A percentile compares a stretch with the other conserved stretches of the same genome.
Conservation (phyloP, 2,888 invertebrate genomes). For the Lithophane ornitopus region DNA sequence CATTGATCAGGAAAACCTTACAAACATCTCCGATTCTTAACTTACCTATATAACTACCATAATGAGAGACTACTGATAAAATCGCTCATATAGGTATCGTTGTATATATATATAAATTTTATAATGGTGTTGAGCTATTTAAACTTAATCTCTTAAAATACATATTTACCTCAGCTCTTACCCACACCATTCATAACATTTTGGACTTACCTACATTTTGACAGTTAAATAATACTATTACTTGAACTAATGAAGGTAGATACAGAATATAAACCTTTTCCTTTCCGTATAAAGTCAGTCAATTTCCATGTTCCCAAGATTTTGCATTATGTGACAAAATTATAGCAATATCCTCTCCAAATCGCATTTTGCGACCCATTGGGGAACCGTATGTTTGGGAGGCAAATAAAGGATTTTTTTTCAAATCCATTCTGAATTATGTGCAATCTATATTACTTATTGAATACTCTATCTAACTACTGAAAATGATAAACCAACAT, state of each 20-base stretch:
- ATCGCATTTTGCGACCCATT: slow-evolving; percentile 12
- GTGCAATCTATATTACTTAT: slow-evolving; percentile 40
- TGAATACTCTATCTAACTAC: not conserved
- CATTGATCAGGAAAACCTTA: not conserved
- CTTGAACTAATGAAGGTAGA: not conserved
- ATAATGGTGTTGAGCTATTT: no score
- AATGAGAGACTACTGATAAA: no score
- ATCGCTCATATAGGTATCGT: not conserved
- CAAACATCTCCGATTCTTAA: not conserved
- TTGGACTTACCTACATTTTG: not conserved
- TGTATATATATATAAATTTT: not conserved
- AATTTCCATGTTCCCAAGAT: slow-evolving; percentile 19
- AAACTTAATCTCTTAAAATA: not conserved
- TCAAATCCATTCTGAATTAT: not conserved
- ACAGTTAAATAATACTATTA: not conserved
- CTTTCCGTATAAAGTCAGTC: not conserved
- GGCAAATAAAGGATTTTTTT: slow-evolving; percentile 5
- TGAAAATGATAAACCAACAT: not conserved
- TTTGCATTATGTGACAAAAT: slow-evolving; percentile 21
- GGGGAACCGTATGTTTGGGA: not conserved
- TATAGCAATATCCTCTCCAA: slow-evolving; percentile 33
- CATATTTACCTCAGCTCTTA: not conserved
- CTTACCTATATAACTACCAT: no score
- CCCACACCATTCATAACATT: not conserved
- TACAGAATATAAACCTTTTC: not conserved